Evolutionary conservation across 1,140 invertebrate species (phyloP).

Genomic region (Sitodiplosis mosellana): DNA sequence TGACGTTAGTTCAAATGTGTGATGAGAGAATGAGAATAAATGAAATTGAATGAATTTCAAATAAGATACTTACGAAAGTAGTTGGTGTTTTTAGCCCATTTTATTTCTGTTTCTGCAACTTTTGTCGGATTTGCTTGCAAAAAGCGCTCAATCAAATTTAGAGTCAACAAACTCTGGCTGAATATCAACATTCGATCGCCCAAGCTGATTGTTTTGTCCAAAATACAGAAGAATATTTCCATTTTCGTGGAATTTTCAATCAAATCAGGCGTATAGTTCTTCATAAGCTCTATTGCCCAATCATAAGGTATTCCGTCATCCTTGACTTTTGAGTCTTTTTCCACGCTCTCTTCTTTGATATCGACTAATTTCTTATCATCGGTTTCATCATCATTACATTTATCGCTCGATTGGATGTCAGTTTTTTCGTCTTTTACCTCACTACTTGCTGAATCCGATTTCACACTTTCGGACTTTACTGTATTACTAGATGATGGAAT

Average conservation of each 20-base stretch:
- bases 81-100: constrained; percentile 72
- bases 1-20: neutral
- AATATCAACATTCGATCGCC: constrained; percentile 92
- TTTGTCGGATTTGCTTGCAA: constrained; percentile 65
- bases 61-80: constrained; percentile 66
- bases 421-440: too few relatives aligned
- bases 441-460: constrained; percentile 3
- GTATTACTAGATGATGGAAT: constrained; percentile 30
- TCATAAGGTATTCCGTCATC: constrained; percentile 67
- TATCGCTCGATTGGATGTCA: too few relatives aligned
- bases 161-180: constrained; percentile 87
- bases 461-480: constrained; percentile 33
- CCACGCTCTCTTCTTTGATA: constrained; percentile 3
- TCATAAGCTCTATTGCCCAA: constrained; percentile 71
- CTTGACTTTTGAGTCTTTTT: constrained; percentile 14
- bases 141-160: constrained; percentile 95
- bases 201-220: constrained; percentile 69
- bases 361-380: constrained; percentile 9
- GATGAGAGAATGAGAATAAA: constrained; percentile 4
- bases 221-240: constrained; percentile 80
- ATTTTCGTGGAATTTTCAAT: constrained; percentile 93
- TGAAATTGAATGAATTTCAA: neutral
- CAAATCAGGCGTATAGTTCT: constrained; percentile 71
- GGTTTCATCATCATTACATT: neutral
- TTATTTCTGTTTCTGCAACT: constrained; percentile 39